phyloP scores from a whole-genome alignment of 2,113 vertebrate species.

The Balaeniceps rex region DNA sequence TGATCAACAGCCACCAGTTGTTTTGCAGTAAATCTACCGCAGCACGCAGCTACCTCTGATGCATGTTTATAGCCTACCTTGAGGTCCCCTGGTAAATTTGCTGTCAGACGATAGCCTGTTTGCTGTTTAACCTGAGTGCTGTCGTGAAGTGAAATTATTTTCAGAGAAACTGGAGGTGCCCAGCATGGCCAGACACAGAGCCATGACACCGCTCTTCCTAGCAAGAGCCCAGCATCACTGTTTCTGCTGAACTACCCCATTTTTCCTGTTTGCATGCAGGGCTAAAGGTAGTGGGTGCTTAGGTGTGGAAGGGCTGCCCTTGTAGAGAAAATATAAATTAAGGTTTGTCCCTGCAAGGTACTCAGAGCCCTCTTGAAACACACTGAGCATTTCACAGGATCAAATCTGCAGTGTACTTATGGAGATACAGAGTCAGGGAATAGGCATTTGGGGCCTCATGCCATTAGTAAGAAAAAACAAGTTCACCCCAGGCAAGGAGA shows the following conservation, averaged over 20 bases:
- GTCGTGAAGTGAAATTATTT: neutral
- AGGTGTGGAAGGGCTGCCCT: neutral
- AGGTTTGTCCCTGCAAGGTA: neutral
- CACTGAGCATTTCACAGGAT: neutral
- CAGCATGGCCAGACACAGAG: neutral
- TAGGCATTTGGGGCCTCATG: neutral
- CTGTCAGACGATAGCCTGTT: neutral
- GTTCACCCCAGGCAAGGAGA: neutral
- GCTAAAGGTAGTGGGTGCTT: neutral
- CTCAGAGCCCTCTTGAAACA: neutral
- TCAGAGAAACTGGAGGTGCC: neutral
- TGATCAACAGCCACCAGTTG: slow-evolving; percentile 4
- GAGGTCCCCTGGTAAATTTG: neutral
- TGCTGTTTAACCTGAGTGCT: neutral
- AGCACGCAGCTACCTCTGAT: neutral
- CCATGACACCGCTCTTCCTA: neutral
- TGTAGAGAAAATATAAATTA: neutral
- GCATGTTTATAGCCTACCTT: neutral
- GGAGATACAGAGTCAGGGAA: neutral
- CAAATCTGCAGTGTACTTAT: neutral
- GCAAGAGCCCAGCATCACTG: neutral
- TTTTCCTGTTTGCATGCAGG: neutral
- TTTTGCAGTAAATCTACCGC: neutral
- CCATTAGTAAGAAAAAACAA: neutral
- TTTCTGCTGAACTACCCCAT: neutral